Evolutionary conservation across 92 coral and sea anemone genomes (phyloP), one percentile per base, ranked within the genome.

Genomic region (Siderastrea radians): DNA sequence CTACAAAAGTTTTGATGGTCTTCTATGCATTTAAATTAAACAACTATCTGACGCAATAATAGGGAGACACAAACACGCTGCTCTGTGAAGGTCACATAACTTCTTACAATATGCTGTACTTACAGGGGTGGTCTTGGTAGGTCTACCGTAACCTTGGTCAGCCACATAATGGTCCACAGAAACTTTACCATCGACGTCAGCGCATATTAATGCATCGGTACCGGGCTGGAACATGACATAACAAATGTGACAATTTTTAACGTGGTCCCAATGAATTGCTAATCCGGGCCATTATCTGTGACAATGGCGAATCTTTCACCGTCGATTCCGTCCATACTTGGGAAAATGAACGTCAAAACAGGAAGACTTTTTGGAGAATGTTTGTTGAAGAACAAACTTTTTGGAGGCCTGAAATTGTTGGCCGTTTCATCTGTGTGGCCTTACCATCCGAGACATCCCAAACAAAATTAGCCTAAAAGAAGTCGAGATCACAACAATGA

Each of bases 131-230:
- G 91, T 84, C 77, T 90, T 90, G 59, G 84, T 43, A 71, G 98
- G 94, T 1, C 17, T 4, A 0, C 10, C 57, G 48, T 82, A 49
- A 2, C 87, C 92, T 9, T 80, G 58, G 68, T 74, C 59, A 3
- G 89, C 89, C 47, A 86, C 75, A 81, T 93, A 95, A 72, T 95
- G 98, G 9, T 95, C 91, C n/a, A 91, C 69, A 61, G 79, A 13
- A 26, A 91, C 93, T 4, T 60, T 62, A 0, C 89, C 91, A 51
- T 51, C 59, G 58, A 83, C 84, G 3, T 52, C 79, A 43, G 91
- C 85, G 45, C 98, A 95, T 46, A 95, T 91, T n/a, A 95, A 68
- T 13, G 94, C 89, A 81, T 95, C 98, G 44, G 90, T 93, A 45
- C 86, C 96, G 44, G 63, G 63, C 96, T 93, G 57, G 43, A 61